Evolutionary conservation across 2,113 vertebrate species (phyloP), one percentile per base, ranked within the genome.

Genomic region (Crocuta crocuta): DNA sequence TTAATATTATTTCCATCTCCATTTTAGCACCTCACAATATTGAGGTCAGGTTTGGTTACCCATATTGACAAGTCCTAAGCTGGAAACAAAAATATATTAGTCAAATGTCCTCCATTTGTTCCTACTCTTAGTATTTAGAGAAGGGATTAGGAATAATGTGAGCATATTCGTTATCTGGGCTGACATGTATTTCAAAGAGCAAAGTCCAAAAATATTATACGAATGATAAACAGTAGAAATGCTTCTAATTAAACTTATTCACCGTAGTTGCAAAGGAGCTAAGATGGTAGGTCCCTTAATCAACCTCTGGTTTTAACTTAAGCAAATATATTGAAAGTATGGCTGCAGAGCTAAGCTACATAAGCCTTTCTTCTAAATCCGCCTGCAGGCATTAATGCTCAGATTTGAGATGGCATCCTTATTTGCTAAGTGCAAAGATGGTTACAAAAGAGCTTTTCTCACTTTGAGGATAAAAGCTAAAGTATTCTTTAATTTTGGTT

Each of bases 401-500:
- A 92, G 98, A 98, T 98, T 98, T 92, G 98, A 98, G 98, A 98
- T 97, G 98, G 95, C 95, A 97, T 96, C 98, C 97, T 98, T 99
- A 98, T 99, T 99, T 99, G 98, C 98, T 98, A 98, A 99, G 98
- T 98, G 98, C 98, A 98, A 98, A 98, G 97, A 98, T 98, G 97
- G 98, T 98, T 99, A 97, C 98, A 98, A 98, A 99, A 99, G 98
- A 95, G 95, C 98, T 98, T 98, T 98, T 97, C 98, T 94, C 91
- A 98, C 98, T 98, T 98, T 97, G 98, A 98, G 98, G 98, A 98
- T 98, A 98, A 99, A 98, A 99, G 98, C 99, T 98, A 96, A 98
- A 98, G 97, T 96, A 98, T 98, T 98, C 98, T 98, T 99, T 98
- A 98, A 98, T 99, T 99, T 99, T 99, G 98, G 98, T 98, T 98